phyloP scores from a whole-genome alignment of 2,113 vertebrate species.

The Damaliscus lunatus region DNA sequence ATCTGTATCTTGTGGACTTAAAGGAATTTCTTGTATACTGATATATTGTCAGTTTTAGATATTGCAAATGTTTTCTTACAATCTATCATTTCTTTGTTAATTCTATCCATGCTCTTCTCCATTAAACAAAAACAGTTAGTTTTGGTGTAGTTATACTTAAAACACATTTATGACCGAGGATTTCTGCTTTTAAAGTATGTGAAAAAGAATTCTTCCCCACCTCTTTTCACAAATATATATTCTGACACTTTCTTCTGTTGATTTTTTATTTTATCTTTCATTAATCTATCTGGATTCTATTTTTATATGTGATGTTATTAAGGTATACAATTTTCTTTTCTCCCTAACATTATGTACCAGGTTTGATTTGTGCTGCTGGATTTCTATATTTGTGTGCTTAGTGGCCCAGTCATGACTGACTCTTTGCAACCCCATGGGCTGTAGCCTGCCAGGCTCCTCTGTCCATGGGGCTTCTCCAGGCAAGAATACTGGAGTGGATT shows the following conservation, averaged over 20 bases:
- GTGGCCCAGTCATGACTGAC: not conserved
- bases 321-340: not conserved
- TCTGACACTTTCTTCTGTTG: not conserved
- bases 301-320: not conserved
- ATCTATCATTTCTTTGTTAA: not conserved
- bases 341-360: not conserved
- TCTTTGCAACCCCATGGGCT: not conserved
- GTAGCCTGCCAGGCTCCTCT: not conserved
- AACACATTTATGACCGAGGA: not conserved
- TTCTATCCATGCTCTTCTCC: not conserved
- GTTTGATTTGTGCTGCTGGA: not conserved
- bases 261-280: not conserved
- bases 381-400: not conserved
- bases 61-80: not conserved
- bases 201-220: not conserved
- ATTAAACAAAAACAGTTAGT: conserved; percentile 4
- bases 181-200: conserved; percentile 16
- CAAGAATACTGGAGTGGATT: not conserved
- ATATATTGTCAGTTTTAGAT: not conserved
- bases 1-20: conserved; percentile 11
- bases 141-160: conserved; percentile 8
- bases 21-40: not conserved
- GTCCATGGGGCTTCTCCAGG: not conserved
- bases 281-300: not conserved
- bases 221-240: not conserved